A percentile compares a stretch with the other conserved stretches of the same genome.
phyloP scores from a whole-genome alignment of 2,888 invertebrate genomes.

The Phengaris arion region DNA sequence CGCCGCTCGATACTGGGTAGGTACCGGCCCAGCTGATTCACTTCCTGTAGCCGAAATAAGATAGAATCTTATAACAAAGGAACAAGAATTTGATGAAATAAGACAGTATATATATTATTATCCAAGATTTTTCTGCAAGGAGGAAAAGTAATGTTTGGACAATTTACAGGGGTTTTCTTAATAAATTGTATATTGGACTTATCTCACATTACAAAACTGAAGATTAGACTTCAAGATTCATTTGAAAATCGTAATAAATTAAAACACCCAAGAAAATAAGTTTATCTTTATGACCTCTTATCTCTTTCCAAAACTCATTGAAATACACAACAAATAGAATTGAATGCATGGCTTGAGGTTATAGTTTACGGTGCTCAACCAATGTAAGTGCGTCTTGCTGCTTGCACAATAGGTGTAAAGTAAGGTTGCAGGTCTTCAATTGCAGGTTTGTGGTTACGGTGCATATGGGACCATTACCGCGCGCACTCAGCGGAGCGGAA shows the following conservation, averaged over 20 bases:
- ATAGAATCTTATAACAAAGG: not conserved
- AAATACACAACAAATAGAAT: not conserved
- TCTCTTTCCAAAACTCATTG: not conserved
- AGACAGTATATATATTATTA: too few species aligned
- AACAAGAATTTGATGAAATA: too few species aligned
- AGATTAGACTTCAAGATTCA: too few species aligned
- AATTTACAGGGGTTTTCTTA: too few species aligned
- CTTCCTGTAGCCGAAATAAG: conserved; percentile 26
- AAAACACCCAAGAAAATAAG: too few species aligned
- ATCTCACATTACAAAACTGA: too few species aligned
- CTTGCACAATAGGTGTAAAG: conserved; percentile 18
- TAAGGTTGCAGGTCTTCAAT: conserved; percentile 19
- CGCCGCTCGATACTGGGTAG: conserved; percentile 62
- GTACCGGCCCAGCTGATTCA: conserved; percentile 48
- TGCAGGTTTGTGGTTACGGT: not conserved
- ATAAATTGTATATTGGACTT: too few species aligned
- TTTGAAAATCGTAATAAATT: too few species aligned
- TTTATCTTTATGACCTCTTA: not conserved
- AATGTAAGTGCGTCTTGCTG: not conserved
- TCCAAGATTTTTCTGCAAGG: too few species aligned
- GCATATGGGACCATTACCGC: conserved; percentile 32
- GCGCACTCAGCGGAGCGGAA: conserved; percentile 44
- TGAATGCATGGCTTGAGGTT: not conserved
- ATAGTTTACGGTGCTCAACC: conserved; percentile 9
- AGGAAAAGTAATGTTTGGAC: too few species aligned